Conservation (phyloP, 1,140 invertebrate genomes). For the Apis florea region DNA sequence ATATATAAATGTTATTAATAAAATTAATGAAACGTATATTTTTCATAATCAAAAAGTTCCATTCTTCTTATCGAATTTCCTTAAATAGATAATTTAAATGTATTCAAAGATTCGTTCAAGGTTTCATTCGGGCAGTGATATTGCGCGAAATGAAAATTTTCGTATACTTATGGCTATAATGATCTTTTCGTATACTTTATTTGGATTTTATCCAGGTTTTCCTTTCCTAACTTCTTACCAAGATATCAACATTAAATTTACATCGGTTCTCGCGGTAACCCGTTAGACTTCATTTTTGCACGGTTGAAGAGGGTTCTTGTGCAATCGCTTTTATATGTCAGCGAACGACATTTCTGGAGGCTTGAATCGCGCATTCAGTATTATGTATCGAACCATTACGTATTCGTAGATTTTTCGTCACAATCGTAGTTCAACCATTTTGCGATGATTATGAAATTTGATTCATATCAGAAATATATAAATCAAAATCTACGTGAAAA, state of each 20-base stretch:
- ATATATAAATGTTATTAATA: too few relatives aligned
- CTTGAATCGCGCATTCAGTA: not conserved
- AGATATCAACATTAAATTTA: conserved; percentile 39
- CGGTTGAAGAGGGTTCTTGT: not conserved
- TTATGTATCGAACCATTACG: not conserved
- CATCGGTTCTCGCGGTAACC: not conserved
- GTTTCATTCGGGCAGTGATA: not conserved
- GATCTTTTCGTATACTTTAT: not conserved
- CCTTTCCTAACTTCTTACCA: not conserved
- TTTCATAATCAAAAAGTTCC: too few relatives aligned
- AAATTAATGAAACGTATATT: too few relatives aligned
- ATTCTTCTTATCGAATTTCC: not conserved
- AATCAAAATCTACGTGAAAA: too few relatives aligned
- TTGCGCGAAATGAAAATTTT: not conserved
- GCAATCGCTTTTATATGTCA: conserved; percentile 8
- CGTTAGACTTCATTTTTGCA: conserved; percentile 2
- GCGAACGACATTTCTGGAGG: not conserved
- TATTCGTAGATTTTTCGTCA: not conserved
- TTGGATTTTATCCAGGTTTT: conserved; percentile 1
- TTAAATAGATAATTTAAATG: not conserved
- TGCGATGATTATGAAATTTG: not conserved
- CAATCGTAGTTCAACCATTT: not conserved
- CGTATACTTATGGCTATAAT: not conserved
- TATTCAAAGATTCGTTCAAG: not conserved
- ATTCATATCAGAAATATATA: not conserved